Conservation (phyloP, 2,113 vertebrate genomes). For the Steatornis caripensis region DNA sequence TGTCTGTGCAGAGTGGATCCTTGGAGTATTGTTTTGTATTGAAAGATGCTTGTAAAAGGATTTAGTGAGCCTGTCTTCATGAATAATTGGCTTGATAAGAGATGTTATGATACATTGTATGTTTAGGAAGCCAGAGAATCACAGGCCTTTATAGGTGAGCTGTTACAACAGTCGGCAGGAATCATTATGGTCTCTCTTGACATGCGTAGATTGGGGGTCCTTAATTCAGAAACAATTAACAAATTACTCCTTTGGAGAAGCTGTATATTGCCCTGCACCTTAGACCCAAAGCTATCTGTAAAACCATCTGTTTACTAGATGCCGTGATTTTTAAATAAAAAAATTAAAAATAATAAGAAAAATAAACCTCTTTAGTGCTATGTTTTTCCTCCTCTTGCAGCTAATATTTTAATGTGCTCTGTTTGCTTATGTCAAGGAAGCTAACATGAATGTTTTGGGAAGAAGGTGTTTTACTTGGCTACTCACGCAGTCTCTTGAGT, state of each 20-base stretch:
- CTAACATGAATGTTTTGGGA: not conserved
- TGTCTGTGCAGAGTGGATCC: not conserved
- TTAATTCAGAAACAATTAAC: not conserved
- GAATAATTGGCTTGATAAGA: not conserved
- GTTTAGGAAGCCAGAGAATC: not conserved
- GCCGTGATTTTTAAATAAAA: not conserved
- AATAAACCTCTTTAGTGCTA: not conserved
- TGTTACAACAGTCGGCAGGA: not conserved
- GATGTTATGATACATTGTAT: not conserved
- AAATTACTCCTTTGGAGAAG: not conserved
- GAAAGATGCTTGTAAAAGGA: not conserved
- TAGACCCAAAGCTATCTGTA: not conserved
- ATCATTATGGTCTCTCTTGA: not conserved
- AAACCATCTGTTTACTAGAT: not conserved
- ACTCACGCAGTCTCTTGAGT: not conserved
- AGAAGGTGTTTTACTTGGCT: slow-evolving; percentile 8
- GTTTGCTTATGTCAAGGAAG: not conserved
- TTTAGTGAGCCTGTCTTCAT: not conserved
- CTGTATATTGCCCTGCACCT: not conserved
- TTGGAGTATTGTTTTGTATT: not conserved
- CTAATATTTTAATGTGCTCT: not conserved
- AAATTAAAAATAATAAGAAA: not conserved
- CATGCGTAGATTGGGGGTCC: not conserved
- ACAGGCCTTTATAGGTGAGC: not conserved
- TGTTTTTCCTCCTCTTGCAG: not conserved